Percentiles rank a stretch among this genome's conserved stretches.
These are phyloP conservation scores for Monarcha castaneiventris DNA, from an alignment of 2,113 vertebrate species.

Conservation along the genomic window DNA sequence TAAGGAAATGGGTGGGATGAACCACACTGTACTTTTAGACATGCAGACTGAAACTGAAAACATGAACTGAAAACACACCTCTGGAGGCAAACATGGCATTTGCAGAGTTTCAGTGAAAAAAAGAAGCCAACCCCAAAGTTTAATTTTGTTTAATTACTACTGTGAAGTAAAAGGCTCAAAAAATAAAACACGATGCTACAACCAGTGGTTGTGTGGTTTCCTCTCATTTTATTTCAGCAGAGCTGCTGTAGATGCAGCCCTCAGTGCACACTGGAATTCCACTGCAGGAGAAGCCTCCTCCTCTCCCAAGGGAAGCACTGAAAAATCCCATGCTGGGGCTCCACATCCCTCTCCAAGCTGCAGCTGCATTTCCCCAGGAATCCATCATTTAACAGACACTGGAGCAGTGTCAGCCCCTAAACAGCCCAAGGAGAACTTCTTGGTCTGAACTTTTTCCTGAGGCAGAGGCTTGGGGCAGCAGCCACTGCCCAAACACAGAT, in stretches of 20 bases:
- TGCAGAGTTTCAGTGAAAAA: background rate
- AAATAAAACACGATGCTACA: background rate
- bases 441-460: background rate
- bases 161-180: background rate
- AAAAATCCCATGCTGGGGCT: background rate
- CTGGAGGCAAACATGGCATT: background rate
- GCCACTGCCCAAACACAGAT: background rate
- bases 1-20: background rate
- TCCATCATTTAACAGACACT: background rate
- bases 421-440: background rate
- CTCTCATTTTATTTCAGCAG: background rate
- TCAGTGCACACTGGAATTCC: background rate
- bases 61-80: background rate
- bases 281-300: background rate
- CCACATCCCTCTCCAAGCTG: background rate
- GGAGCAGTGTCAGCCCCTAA: background rate
- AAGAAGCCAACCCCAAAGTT: background rate
- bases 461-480: background rate
- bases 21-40: background rate
- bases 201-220: background rate
- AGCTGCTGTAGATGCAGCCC: background rate
- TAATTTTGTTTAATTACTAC: background rate
- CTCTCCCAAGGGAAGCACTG: background rate
- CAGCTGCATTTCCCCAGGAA: background rate
- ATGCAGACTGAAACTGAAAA: background rate